Conservation (phyloP, 2,888 invertebrate genomes). For the Raillietiella orientalis region DNA sequence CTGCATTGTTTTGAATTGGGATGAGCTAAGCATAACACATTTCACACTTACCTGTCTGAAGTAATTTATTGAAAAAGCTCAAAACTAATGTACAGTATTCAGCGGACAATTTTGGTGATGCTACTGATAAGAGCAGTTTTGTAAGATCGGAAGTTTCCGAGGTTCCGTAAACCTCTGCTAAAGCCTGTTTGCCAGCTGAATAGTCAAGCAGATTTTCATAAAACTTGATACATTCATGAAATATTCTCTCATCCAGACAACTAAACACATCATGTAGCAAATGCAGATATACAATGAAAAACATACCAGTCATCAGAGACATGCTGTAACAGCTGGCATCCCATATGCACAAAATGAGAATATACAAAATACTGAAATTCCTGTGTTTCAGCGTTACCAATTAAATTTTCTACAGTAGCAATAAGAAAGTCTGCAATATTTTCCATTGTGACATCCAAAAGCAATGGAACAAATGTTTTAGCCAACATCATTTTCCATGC, state of each 20-base stretch:
- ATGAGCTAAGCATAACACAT: no score
- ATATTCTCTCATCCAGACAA: conserved; percentile 22
- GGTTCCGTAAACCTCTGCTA: conserved; percentile 11
- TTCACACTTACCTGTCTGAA: conserved; percentile 9
- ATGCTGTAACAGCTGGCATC: background rate
- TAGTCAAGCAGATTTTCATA: conserved; percentile 60
- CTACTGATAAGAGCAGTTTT: conserved; percentile 2
- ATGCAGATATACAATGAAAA: conserved; percentile 3
- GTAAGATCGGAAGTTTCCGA: background rate
- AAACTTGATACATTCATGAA: conserved; percentile 37
- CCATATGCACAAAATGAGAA: conserved; percentile 22
- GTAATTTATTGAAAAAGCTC: conserved; percentile 38
- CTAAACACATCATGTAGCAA: conserved; percentile 5
- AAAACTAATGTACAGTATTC: conserved; percentile 19
- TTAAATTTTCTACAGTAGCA: conserved; percentile 20
- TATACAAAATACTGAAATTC: conserved; percentile 27
- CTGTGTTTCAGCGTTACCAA: conserved; percentile 27
- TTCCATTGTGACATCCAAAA: conserved; percentile 40
- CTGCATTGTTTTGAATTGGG: no score
- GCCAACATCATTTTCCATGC: conserved; percentile 18
- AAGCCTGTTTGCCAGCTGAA: conserved; percentile 40
- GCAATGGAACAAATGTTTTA: conserved; percentile 34
- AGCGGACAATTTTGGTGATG: conserved; percentile 7
- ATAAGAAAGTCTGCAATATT: conserved; percentile 25
- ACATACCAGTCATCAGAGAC: background rate